A percentile compares a stretch with the other conserved stretches of the same genome.
phyloP scores from a whole-genome alignment of 1,140 invertebrate species.

The Drosophila lacertosa region DNA sequence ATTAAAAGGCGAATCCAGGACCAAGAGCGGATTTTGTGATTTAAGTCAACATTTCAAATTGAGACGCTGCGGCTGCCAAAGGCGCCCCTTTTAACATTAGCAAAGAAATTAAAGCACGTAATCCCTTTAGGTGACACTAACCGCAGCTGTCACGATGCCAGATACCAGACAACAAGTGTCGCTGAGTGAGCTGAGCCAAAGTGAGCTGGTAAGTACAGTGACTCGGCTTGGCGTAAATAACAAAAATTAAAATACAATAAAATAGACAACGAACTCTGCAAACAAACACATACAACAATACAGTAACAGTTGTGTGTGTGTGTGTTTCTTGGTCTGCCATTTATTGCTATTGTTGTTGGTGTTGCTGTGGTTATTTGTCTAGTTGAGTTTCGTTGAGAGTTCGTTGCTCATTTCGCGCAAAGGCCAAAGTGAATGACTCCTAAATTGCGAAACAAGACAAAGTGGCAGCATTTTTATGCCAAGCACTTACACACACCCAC shows the following conservation, averaged over 20 bases:
- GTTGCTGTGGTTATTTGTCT: slow-evolving; percentile 31
- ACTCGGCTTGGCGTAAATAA: slow-evolving; percentile 63
- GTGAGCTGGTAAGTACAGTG: slow-evolving; percentile 47
- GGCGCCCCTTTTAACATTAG: slow-evolving; percentile 51
- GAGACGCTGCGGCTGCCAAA: slow-evolving; percentile 23
- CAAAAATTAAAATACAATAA: slow-evolving; percentile 79
- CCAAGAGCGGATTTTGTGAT: slow-evolving; percentile 15
- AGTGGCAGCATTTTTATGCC: slow-evolving; percentile 53
- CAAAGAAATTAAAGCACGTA: slow-evolving; percentile 75
- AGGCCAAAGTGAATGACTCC: slow-evolving; percentile 67
- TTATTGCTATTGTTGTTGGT: slow-evolving; percentile 49
- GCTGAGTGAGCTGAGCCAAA: not conserved
- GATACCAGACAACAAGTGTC: slow-evolving; percentile 4
- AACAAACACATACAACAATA: not conserved
- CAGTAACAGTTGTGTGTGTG: not conserved
- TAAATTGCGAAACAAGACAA: slow-evolving; percentile 73
- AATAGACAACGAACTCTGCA: slow-evolving; percentile 69
- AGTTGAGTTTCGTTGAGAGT: slow-evolving; percentile 52
- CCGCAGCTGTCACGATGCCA: slow-evolving; percentile 39
- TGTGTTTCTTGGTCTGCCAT: slow-evolving; percentile 51
- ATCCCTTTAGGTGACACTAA: slow-evolving; percentile 66
- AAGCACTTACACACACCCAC: slow-evolving; percentile 27
- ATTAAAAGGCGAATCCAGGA: not conserved
- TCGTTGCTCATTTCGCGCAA: slow-evolving; percentile 68
- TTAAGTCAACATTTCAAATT: not conserved